Conservation (phyloP, 2,797 vertebrate species). For the Champsocephalus esox region DNA sequence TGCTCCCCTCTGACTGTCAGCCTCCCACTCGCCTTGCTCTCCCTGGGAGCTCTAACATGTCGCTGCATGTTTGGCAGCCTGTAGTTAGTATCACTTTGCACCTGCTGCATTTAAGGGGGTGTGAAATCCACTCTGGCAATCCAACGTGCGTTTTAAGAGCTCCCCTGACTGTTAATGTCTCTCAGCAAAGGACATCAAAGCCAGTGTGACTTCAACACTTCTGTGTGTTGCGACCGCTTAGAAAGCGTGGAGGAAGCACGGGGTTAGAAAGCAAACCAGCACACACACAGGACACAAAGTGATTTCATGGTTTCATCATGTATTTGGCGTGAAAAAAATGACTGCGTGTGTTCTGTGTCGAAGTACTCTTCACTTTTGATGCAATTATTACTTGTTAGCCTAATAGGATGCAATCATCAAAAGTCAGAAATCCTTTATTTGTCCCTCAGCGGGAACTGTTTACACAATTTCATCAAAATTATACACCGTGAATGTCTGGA, state of each 20-base stretch:
- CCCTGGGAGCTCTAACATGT: constrained; percentile 16
- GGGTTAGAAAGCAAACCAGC: neutral
- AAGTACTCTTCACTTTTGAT: too few species aligned
- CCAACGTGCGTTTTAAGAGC: neutral
- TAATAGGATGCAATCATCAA: too few species aligned
- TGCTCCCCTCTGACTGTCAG: constrained; percentile 8
- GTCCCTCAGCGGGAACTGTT: too few species aligned
- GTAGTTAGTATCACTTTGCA: constrained; percentile 29
- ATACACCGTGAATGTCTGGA: too few species aligned
- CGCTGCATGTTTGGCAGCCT: constrained; percentile 25
- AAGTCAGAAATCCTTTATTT: too few species aligned
- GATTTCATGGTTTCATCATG: too few species aligned
- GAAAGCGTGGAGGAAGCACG: neutral
- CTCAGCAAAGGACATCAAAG: constrained; percentile 22
- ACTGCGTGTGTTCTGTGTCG: neutral
- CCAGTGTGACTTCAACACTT: neutral
- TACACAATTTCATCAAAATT: too few species aligned
- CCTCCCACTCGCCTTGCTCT: neutral
- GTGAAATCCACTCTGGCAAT: constrained; percentile 1
- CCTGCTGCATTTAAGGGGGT: neutral
- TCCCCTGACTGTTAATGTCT: neutral
- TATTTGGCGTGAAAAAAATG: neutral
- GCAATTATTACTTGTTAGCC: too few species aligned
- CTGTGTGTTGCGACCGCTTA: neutral
- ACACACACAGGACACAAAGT: neutral